Percentiles rank a stretch among this genome's conserved stretches.
phyloP scores from a whole-genome alignment of 2,888 invertebrate genomes.

The Cheilosia grossa region DNA sequence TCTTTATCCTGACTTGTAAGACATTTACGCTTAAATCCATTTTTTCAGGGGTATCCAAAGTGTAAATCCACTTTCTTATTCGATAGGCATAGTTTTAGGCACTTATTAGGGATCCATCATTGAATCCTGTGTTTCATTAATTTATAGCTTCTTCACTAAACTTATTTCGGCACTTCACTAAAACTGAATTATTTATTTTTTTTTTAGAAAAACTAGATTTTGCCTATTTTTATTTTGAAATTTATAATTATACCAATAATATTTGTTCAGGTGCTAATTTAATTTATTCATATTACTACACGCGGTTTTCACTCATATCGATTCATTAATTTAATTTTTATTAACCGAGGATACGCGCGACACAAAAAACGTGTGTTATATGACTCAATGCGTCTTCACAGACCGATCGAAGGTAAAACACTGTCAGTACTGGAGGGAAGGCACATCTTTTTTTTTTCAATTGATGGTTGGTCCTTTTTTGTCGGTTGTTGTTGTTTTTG shows the following conservation, averaged over 20 bases:
- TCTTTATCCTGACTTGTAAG: neutral
- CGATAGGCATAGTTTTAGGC: neutral
- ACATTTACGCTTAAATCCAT: conserved; percentile 1
- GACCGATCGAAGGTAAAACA: conserved; percentile 66
- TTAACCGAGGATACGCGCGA: conserved; percentile 58
- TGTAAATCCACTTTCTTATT: conserved; percentile 8
- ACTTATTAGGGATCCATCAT: conserved; percentile 12
- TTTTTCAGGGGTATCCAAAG: conserved; percentile 16
- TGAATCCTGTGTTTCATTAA: neutral
- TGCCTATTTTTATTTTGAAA: neutral
- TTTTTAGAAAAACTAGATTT: neutral
- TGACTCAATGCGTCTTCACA: conserved; percentile 58
- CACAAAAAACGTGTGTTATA: conserved; percentile 45
- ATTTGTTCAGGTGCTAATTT: neutral
- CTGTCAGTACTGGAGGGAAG: conserved; percentile 55
- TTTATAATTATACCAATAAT: no score
- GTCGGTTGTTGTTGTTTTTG: conserved; percentile 56
- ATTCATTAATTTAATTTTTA: conserved; percentile 22
- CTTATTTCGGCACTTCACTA: conserved; percentile 17
- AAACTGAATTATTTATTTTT: neutral
- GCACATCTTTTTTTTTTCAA: no score
- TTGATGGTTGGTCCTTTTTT: conserved; percentile 57
- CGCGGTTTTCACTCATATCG: neutral
- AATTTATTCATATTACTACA: neutral
- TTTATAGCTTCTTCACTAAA: neutral